Evolutionary conservation across 2,888 invertebrate species (phyloP), one percentile per base, ranked within the genome.

Genomic region (Bellardia bayeri): DNA sequence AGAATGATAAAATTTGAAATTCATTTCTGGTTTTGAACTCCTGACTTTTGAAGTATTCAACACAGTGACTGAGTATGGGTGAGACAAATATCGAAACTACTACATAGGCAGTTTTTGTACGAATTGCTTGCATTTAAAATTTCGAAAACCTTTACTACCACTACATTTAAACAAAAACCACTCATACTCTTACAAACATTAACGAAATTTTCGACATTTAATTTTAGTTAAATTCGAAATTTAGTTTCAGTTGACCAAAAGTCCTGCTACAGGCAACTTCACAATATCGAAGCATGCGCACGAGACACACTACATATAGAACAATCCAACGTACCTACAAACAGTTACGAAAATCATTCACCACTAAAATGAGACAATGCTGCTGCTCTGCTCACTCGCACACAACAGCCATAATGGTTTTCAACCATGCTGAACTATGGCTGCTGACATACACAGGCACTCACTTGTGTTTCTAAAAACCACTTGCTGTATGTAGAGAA

Each of bases 101-200:
- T 71, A 89, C 86, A 78, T 88, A 81, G 82, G 89, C 49, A 89
- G 11, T 58, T 63, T 2, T 6, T 5, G 16, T 7, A 6, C 11
- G 45, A 69, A 40, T 37, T 30, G 51, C 30, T 6, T 37, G 8
- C 61, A 2, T 51, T 76, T 89, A 51, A 79, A 90, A 80, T 51
- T 90, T 91, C 91, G 90, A 89, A 91, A 90, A 91, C 90, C 90
- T 82, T 56, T 42, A 4, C 14, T 11, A 82, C 85, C 45, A 83
- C 33, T 14, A 78, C 80, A 76, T 5, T 9, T n/a, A 58, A 11
- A 66, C 14, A 40, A 49, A n/a, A 0, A 11, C 45, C 45, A 72
- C 82, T 13, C 13, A 63, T 72, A 79, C 84, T 74, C 40, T 49
- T 8, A 0, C 30, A 54, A n/a, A 30, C 4, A 42, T 2, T 23